Conservation (phyloP, 1,140 invertebrate species). For the Calephelis nemesis region DNA sequence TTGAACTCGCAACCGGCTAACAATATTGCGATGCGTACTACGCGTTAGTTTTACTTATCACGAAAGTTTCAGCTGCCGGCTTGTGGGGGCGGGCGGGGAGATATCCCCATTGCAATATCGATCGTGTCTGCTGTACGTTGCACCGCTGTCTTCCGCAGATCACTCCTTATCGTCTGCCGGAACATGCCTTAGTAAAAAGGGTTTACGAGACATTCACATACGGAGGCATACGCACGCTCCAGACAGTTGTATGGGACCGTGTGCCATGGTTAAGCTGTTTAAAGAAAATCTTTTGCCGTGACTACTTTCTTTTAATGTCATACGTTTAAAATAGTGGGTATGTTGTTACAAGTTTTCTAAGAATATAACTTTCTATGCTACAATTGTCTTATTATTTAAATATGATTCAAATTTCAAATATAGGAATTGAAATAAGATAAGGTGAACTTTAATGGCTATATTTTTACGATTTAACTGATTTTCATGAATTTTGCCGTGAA, state of each 20-base stretch:
- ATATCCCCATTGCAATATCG: slow-evolving; percentile 66
- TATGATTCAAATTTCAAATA: too few relatives aligned
- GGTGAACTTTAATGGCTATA: too few relatives aligned
- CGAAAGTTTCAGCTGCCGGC: slow-evolving; percentile 72
- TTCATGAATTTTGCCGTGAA: too few relatives aligned
- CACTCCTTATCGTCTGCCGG: slow-evolving; percentile 72
- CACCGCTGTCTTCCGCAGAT: slow-evolving; percentile 76
- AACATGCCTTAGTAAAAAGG: slow-evolving; percentile 65
- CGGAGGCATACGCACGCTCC: slow-evolving; percentile 49
- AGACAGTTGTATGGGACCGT: slow-evolving; percentile 41
- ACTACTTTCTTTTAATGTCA: slow-evolving; percentile 25
- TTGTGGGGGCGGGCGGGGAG: slow-evolving; percentile 33
- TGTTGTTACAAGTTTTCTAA: too few relatives aligned
- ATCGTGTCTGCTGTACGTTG: slow-evolving; percentile 73
- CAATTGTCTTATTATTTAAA: too few relatives aligned
- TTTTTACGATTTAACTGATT: too few relatives aligned
- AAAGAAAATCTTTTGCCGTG: slow-evolving; percentile 45
- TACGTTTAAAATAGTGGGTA: too few relatives aligned
- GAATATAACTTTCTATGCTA: too few relatives aligned
- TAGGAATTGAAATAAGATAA: too few relatives aligned
- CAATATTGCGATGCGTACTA: slow-evolving; percentile 78
- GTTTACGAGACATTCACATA: slow-evolving; percentile 57
- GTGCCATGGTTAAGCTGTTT: slow-evolving; percentile 51
- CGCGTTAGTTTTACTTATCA: slow-evolving; percentile 78
- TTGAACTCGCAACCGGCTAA: slow-evolving; percentile 76